phyloP scores from a whole-genome alignment of 2,797 vertebrate species.

The Cyclura pinguis region DNA sequence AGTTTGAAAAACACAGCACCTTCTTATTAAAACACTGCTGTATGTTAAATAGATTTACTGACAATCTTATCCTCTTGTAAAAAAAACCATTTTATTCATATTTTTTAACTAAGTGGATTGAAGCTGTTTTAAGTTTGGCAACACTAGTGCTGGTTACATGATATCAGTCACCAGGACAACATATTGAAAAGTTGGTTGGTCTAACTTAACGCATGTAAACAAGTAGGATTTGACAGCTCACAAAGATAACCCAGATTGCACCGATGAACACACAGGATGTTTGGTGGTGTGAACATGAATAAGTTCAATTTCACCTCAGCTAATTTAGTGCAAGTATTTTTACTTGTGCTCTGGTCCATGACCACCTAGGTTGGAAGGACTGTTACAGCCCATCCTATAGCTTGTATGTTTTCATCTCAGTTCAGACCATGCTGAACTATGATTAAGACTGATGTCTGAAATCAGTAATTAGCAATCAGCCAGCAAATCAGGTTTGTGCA shows the following conservation, averaged over 20 bases:
- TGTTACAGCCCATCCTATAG: not conserved
- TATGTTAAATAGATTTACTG: conserved; percentile 52
- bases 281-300: not conserved
- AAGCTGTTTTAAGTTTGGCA: conserved; percentile 73
- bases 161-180: conserved; percentile 37
- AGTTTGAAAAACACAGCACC: conserved; percentile 38
- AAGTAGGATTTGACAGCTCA: conserved; percentile 69
- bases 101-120: conserved; percentile 37
- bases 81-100: conserved; percentile 41
- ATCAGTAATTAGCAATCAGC: not conserved
- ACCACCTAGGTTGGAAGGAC: not conserved
- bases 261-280: conserved; percentile 21
- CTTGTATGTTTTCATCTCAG: not conserved
- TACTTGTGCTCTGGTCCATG: not conserved
- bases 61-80: conserved; percentile 66
- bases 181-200: conserved; percentile 54
- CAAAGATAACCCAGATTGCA: conserved; percentile 47
- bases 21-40: conserved; percentile 60
- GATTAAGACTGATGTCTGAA: not conserved
- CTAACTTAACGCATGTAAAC: conserved; percentile 78
- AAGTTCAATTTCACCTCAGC: not conserved
- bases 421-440: not conserved
- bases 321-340: not conserved
- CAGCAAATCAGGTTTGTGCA: not conserved
- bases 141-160: conserved; percentile 64